Evolutionary conservation across 1,140 invertebrate genomes (phyloP), one percentile per base, ranked within the genome.

Genomic region (Dendroctonus ponderosae): DNA sequence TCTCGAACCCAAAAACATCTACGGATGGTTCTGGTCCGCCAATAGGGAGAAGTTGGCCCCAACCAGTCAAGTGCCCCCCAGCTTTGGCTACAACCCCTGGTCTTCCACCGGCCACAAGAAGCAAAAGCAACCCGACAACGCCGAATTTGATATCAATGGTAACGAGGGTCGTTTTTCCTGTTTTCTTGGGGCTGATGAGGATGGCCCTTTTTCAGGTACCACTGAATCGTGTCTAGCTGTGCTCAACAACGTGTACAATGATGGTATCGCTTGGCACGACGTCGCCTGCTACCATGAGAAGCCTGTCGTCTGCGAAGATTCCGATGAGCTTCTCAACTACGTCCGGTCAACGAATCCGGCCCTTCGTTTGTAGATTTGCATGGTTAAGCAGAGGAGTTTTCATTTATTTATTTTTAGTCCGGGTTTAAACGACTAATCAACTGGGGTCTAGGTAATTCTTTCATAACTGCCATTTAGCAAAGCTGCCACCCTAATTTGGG

Each of bases 21-120:
- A 88, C 73, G 93, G 93, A 6, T 96, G 93, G 93, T 96, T 96
- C 85, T 96, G 92, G 92, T 94, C 92, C 7, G 89, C 90, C 42
- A 93, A 91, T 74, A 86, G 92, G 57, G 91, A 89, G 78, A 94
- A 94, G 83, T 90, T 94, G 80, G 80, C 91, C 51, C 88, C 92
- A 42, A 94, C 92, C 62, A 93, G 91, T 79, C 85, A 87, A 80
- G 84, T 84, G 61, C 83, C 82, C 49, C 78, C 78, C 59, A 87
- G 87, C 14, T 91, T 86, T 85, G 80, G 82, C 53, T 92, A 90
- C 85, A 92, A 91, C 76, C 90, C 91, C 37, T 95, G 93, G 92
- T 92, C 89, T 0, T 84, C 89, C 77, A 93, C 91, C 15, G 93
- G 93, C 2, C 92, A 95, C 86, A 93, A 93, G 81, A 93, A 93